Evolutionary conservation across 2,797 vertebrate genomes (phyloP), one percentile per base, ranked within the genome.

Genomic region (Siniperca undulata): DNA sequence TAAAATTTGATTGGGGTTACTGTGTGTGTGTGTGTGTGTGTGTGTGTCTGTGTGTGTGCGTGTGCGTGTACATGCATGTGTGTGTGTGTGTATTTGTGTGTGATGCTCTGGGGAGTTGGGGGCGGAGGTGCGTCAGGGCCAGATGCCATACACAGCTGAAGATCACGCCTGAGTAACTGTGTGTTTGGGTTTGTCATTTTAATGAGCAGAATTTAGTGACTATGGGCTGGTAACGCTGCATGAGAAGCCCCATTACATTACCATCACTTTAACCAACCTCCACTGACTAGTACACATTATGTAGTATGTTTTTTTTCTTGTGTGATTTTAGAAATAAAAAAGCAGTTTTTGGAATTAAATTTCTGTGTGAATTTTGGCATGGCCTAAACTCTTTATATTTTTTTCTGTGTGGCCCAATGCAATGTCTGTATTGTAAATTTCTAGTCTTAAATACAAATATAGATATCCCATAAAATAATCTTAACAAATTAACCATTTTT

Each of bases 161-260:
- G 95, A 95, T 95, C 93, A 95, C 93, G 95, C 92, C 93, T 94
- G 91, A 95, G 92, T 96, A 94, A 91, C 90, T 94, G 90, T 93
- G 94, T 96, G 95, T 95, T 96, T 96, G 96, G 94, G 93, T 96
- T 96, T 96, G 95, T 96, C 95, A 95, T 94, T 95, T 95, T 96
- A 96, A 96, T 96, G 95, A 96, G 95, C 94, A 95, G 94, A 96
- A 96, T 96, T 96, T 96, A 96, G 95, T 95, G 95, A 95, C 95
- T 95, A 88, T 92, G 90, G 93, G 93, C 94, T 92, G 94, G 91
- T 94, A 93, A 93, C 93, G 86, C 94, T 88, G 93, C 92, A 89
- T 93, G 94, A 94, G 93, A 93, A 94, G 94, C 93, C 94, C 93
- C 93, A 92, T 94, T 95, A 94, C 93, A 93, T 94, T 94, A 95